Percentiles rank a stretch among this genome's conserved stretches.
These are phyloP conservation scores for Drosophila cracens DNA, from an alignment of 2,888 invertebrate species.

Conservation along the genomic window DNA sequence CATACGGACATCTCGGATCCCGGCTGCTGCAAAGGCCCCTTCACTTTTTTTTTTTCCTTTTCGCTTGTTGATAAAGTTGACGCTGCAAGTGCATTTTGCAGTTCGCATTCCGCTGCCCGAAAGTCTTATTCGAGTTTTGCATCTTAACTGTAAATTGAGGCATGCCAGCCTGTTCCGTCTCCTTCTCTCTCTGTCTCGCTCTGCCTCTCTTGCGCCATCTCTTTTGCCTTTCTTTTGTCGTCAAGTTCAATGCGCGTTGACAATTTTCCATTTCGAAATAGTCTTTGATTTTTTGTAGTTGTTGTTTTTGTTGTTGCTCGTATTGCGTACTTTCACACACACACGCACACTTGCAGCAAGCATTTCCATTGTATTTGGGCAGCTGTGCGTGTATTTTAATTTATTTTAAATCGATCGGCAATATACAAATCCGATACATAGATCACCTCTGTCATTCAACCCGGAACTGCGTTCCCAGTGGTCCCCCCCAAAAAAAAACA, in stretches of 20 bases:
- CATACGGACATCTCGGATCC: conserved; percentile 33
- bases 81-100: conserved; percentile 74
- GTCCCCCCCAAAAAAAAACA: neutral
- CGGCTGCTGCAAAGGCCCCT: conserved; percentile 62
- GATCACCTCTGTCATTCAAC: conserved; percentile 65
- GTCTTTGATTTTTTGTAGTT: conserved; percentile 53
- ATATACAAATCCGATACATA: conserved; percentile 35
- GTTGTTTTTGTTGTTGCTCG: conserved; percentile 3
- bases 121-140: conserved; percentile 76
- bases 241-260: conserved; percentile 81
- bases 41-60: conserved; percentile 64
- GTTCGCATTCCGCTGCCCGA: conserved; percentile 75
- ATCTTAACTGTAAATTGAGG: conserved; percentile 79
- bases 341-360: neutral
- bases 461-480: conserved; percentile 59
- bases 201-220: neutral
- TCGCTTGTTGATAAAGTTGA: conserved; percentile 68
- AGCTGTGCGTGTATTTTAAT: conserved; percentile 75
- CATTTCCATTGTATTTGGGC: conserved; percentile 65
- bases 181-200: neutral
- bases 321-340: conserved; percentile 57
- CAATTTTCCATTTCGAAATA: conserved; percentile 76
- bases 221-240: conserved; percentile 63
- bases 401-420: conserved; percentile 74
- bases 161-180: conserved; percentile 43